Evolutionary conservation across 2,888 invertebrate genomes (phyloP).

Genomic region (Drosophila villosipedis): DNA sequence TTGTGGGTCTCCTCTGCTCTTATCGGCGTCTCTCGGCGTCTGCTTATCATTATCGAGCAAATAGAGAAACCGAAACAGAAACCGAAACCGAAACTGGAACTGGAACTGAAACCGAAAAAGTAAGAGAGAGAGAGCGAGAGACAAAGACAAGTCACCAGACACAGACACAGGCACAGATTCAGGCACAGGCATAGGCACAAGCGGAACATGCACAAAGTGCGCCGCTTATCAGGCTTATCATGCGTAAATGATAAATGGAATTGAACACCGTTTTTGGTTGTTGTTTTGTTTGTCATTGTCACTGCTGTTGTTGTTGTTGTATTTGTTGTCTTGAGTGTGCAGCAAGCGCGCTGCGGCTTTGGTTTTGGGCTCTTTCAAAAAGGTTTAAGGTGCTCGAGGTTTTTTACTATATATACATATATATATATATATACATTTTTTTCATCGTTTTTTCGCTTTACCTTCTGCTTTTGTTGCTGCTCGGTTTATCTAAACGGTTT

Average conservation of each 20-base stretch:
- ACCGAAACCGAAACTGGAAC: neutral
- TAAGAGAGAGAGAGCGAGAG: conserved; percentile 9
- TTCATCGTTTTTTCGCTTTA: conserved; percentile 21
- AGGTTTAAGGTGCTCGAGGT: conserved; percentile 7
- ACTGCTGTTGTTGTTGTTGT: conserved; percentile 9
- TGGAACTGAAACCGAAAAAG: neutral
- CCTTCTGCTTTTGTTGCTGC: conserved; percentile 24
- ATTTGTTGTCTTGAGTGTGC: conserved; percentile 12
- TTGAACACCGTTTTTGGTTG: conserved; percentile 49
- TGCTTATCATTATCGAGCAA: conserved; percentile 28
- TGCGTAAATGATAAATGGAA: conserved; percentile 74
- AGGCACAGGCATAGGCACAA: conserved; percentile 4
- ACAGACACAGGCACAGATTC: neutral
- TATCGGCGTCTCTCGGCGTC: conserved; percentile 20
- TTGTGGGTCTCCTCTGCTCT: neutral
- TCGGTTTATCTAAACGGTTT: conserved; percentile 1
- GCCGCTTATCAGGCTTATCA: conserved; percentile 70
- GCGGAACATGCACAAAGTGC: conserved; percentile 47
- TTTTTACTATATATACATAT: neutral
- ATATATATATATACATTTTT: neutral
- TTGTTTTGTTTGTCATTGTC: conserved; percentile 5
- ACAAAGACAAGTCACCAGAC: conserved; percentile 10
- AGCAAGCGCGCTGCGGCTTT: conserved; percentile 28
- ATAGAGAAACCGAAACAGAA: neutral
- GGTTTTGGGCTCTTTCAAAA: conserved; percentile 13